These are phyloP conservation scores for Sebastes iracundus DNA, from an alignment of 2,797 vertebrate genomes.

Conservation along the genomic window DNA sequence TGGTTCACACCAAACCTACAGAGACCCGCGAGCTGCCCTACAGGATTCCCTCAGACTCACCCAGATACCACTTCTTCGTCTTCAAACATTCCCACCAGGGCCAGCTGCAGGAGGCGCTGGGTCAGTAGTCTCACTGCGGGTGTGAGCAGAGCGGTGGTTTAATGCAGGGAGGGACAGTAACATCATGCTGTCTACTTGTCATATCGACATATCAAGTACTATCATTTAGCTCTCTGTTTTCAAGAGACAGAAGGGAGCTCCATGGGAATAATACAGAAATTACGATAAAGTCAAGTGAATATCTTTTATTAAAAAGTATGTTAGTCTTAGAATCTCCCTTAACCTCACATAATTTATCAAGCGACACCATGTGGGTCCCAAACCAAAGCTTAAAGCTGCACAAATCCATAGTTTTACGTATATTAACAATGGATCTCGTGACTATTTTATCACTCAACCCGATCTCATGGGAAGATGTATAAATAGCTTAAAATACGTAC, in stretches of 20 bases:
- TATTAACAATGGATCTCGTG: neutral
- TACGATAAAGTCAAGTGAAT: neutral
- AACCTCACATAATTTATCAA: neutral
- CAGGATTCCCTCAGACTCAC: slow-evolving; percentile 91
- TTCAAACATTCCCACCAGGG: slow-evolving; percentile 97
- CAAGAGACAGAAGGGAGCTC: neutral
- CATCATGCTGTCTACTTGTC: neutral
- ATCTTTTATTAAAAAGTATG: neutral
- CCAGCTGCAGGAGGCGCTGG: slow-evolving; percentile 91
- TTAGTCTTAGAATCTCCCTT: neutral
- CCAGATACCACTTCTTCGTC: slow-evolving; percentile 97
- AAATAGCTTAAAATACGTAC: neutral
- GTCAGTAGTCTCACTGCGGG: slow-evolving; percentile 80
- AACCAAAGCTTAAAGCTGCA: neutral
- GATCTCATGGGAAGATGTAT: neutral
- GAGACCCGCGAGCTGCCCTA: slow-evolving; percentile 90
- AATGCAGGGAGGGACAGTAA: neutral
- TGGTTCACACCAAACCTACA: slow-evolving; percentile 95
- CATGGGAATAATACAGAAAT: neutral
- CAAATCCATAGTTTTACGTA: neutral
- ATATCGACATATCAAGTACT: neutral
- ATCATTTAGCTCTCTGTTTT: neutral
- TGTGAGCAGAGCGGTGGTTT: neutral
- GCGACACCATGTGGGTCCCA: neutral
- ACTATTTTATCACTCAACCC: neutral